Conservation (phyloP, 2,888 invertebrate genomes). For the Eupithecia centaureata region DNA sequence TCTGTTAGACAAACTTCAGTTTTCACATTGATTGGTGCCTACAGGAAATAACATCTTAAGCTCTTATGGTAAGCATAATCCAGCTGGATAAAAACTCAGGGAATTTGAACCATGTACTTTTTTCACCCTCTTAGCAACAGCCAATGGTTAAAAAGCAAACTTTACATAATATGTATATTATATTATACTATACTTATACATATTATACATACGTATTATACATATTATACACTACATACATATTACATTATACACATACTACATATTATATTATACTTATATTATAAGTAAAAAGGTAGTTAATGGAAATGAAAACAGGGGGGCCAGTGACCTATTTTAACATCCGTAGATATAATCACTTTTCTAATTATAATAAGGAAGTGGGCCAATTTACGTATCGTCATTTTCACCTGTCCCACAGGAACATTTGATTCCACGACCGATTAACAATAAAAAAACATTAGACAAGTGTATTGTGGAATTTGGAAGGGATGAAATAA, state of each 20-base stretch:
- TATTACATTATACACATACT: no score
- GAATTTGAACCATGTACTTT: not conserved
- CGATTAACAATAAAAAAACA: constrained; percentile 56
- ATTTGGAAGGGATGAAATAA: constrained; percentile 28
- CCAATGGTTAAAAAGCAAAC: not conserved
- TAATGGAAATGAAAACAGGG: constrained; percentile 4
- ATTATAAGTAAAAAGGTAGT: no score
- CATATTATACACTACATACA: no score
- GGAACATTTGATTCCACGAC: constrained; percentile 59
- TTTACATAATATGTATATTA: not conserved
- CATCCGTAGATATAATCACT: constrained; percentile 38
- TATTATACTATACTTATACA: no score
- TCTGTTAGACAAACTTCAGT: constrained; percentile 51
- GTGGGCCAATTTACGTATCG: constrained; percentile 51
- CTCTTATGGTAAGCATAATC: not conserved
- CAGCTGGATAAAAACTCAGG: not conserved
- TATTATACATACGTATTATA: no score
- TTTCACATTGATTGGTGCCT: constrained; percentile 52
- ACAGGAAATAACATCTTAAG: constrained; percentile 1
- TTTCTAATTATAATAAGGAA: constrained; percentile 65
- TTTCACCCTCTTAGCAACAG: not conserved
- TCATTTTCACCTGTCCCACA: constrained; percentile 65
- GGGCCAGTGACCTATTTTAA: constrained; percentile 38
- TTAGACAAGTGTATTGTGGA: constrained; percentile 27
- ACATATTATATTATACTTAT: no score